Percentiles rank a stretch among this genome's conserved stretches.
These are phyloP conservation scores for Hydrolagus colliei DNA, from an alignment of 2,797 vertebrate genomes.

Conservation along the genomic window DNA sequence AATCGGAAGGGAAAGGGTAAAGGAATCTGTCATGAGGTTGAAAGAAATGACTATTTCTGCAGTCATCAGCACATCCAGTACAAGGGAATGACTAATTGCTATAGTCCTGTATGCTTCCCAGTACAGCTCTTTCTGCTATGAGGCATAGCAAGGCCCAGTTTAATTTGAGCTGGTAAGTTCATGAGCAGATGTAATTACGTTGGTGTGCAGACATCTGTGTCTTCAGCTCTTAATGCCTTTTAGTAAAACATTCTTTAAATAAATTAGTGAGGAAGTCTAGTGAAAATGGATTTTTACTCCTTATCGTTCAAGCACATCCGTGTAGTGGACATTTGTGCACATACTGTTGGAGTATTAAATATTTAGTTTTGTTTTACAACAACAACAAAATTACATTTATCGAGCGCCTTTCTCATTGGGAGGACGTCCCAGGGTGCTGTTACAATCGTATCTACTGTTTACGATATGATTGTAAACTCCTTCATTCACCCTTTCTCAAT, in stretches of 20 bases:
- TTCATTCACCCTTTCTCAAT: no score
- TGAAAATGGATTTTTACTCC: not conserved
- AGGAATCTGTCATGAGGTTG: not conserved
- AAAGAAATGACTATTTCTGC: constrained; percentile 26
- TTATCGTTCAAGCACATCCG: no score
- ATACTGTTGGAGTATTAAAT: no score
- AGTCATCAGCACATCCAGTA: constrained; percentile 16
- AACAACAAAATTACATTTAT: no score
- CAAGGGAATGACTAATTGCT: constrained; percentile 14
- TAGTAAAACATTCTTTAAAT: constrained; percentile 15
- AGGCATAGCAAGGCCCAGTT: constrained; percentile 2
- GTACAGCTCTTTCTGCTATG: not conserved
- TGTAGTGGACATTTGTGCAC: no score
- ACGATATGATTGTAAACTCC: no score
- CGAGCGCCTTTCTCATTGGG: no score
- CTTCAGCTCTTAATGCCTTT: constrained; percentile 19
- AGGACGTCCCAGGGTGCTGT: no score
- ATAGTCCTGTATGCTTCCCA: constrained; percentile 10
- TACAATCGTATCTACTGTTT: no score
- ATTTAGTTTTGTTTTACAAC: no score
- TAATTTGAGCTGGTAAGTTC: constrained; percentile 22
- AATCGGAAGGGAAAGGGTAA: not conserved
- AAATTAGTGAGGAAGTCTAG: not conserved
- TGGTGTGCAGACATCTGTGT: constrained; percentile 7
- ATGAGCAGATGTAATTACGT: constrained; percentile 17